Conservation (phyloP, 2,797 vertebrate genomes). For the Rousettus madagascariensis region DNA sequence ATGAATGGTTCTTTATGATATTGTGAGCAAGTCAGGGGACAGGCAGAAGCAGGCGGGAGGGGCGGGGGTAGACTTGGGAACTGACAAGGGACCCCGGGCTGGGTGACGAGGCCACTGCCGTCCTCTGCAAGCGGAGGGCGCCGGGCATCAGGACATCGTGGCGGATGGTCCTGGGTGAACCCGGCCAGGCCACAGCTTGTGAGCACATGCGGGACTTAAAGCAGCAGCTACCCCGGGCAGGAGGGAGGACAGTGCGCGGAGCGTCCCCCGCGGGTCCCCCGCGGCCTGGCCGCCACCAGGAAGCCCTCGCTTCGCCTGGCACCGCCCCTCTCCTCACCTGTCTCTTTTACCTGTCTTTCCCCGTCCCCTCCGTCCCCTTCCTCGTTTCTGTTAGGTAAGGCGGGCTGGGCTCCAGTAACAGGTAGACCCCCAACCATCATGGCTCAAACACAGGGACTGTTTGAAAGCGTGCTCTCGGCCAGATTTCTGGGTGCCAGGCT, state of each 20-base stretch:
- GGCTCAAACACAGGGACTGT: neutral
- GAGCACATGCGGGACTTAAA: too few relatives aligned
- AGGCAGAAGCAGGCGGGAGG: neutral
- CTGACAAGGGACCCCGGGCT: neutral
- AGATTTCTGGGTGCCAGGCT: neutral
- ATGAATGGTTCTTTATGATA: neutral
- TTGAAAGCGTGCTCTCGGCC: neutral
- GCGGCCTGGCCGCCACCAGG: neutral
- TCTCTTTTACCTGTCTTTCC: neutral
- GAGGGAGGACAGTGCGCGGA: neutral
- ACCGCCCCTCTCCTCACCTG: neutral
- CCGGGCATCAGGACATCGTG: neutral
- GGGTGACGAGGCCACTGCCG: neutral
- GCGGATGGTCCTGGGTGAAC: neutral
- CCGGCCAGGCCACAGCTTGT: neutral
- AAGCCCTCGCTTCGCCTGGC: neutral
- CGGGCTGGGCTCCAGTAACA: neutral
- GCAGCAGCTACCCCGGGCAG: neutral
- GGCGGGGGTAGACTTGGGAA: neutral
- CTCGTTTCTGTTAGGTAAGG: neutral
- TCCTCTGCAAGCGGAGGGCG: too few relatives aligned
- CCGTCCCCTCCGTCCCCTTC: neutral
- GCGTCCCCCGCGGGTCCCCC: neutral
- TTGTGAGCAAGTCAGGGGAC: neutral
- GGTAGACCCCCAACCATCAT: neutral